Evolutionary conservation across 2,888 invertebrate genomes (phyloP).

Genomic region (Epiblema foenella): DNA sequence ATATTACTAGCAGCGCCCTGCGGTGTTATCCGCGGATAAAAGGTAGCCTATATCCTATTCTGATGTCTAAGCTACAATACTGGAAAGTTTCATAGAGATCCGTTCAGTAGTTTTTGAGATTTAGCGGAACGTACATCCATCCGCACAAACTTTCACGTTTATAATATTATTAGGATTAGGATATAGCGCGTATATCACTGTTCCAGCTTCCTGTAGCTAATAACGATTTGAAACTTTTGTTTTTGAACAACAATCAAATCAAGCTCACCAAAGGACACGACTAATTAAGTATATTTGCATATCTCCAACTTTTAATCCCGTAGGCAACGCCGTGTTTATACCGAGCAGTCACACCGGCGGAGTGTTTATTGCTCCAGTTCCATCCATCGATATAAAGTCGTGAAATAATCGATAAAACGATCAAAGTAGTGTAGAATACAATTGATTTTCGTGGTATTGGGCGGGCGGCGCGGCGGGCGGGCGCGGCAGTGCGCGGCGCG

Average conservation of each 20-base stretch:
- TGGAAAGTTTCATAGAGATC: too few relatives aligned
- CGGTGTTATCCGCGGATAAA: too few relatives aligned
- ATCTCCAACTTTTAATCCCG: constrained; percentile 20
- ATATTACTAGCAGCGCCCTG: too few relatives aligned
- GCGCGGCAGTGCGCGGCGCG: constrained; percentile 74
- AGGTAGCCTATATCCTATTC: too few relatives aligned
- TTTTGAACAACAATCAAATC: constrained; percentile 22
- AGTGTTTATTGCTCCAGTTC: constrained; percentile 24
- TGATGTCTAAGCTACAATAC: too few relatives aligned
- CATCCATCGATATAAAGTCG: constrained; percentile 39
- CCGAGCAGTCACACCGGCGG: constrained; percentile 1
- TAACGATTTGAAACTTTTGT: constrained; percentile 23
- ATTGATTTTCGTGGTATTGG: constrained; percentile 42
- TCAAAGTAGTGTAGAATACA: constrained; percentile 41
- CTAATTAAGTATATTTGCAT: constrained; percentile 10
- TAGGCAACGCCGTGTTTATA: constrained; percentile 28
- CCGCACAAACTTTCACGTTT: too few relatives aligned
- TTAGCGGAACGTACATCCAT: too few relatives aligned
- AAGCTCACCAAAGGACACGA: constrained; percentile 19
- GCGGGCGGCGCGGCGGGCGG: constrained; percentile 46
- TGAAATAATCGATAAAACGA: constrained; percentile 44
- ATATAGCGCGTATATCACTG: not conserved
- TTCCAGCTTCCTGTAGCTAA: constrained; percentile 11
- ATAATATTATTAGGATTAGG: too few relatives aligned
- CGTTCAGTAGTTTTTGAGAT: too few relatives aligned